Evolutionary conservation across 2,888 invertebrate species (phyloP).

Genomic region (Pollenia angustigena): DNA sequence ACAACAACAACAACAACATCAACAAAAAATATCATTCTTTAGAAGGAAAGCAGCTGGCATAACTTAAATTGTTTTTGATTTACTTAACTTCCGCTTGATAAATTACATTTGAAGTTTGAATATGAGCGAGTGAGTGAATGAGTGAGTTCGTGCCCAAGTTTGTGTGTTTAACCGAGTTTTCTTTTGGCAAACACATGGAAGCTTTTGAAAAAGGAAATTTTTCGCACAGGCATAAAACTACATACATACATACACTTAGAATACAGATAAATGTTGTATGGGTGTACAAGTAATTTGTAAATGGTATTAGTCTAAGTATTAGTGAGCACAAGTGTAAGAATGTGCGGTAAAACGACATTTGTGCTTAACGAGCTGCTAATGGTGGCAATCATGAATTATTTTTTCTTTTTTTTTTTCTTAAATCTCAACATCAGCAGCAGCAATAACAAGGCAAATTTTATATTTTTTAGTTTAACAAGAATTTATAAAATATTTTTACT

Average conservation of each 20-base stretch:
- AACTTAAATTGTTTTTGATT: constrained; percentile 74
- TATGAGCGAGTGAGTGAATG: neutral
- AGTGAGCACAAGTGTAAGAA: constrained; percentile 11
- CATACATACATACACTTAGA: constrained; percentile 10
- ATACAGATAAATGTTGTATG: constrained; percentile 45
- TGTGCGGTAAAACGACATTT: constrained; percentile 68
- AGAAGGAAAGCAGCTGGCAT: constrained; percentile 55
- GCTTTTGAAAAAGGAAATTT: constrained; percentile 51
- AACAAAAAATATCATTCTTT: neutral
- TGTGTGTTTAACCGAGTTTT: constrained; percentile 41
- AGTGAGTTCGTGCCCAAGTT: neutral
- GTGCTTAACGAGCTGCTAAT: constrained; percentile 74
- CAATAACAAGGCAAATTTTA: constrained; percentile 36
- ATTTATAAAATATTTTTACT: constrained; percentile 19
- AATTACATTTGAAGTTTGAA: constrained; percentile 71
- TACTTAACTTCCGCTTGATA: constrained; percentile 72
- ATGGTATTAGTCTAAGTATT: constrained; percentile 35
- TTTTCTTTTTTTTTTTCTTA: neutral
- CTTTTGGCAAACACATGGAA: constrained; percentile 62
- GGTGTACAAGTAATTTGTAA: constrained; percentile 58
- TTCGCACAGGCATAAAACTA: constrained; percentile 17
- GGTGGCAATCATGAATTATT: constrained; percentile 69
- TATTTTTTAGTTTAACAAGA: constrained; percentile 49
- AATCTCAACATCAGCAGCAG: neutral
- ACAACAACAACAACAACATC: constrained; percentile 10